Evolutionary conservation across 2,888 invertebrate genomes (phyloP).

Genomic region (Chloromyia formosa): DNA sequence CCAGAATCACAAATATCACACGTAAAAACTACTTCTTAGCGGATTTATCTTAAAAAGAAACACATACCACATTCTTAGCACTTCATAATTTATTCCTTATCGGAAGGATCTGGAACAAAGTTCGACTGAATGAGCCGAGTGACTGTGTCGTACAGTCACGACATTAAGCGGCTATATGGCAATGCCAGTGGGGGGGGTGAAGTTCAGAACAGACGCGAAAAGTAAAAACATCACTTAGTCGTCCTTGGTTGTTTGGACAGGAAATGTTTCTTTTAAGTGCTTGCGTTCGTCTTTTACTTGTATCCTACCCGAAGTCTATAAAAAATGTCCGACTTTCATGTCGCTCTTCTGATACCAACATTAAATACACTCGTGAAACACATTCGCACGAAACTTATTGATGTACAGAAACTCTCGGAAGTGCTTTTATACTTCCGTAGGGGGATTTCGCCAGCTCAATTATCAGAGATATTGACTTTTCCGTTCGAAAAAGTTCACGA

Average conservation of each 20-base stretch:
- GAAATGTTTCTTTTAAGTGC: conserved; percentile 50
- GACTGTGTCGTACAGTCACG: no score
- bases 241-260: conserved; percentile 46
- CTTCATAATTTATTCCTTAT: conserved; percentile 28
- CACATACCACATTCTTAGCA: conserved; percentile 29
- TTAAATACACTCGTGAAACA: conserved; percentile 47
- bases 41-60: conserved; percentile 35
- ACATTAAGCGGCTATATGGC: background rate
- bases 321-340: conserved; percentile 48
- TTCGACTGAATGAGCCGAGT: background rate
- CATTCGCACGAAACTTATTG: conserved; percentile 14
- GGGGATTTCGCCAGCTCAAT: no score
- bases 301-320: conserved; percentile 44
- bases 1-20: conserved; percentile 21
- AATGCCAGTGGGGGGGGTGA: background rate
- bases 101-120: background rate
- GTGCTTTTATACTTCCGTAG: background rate
- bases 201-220: conserved; percentile 2
- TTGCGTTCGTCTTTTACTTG: conserved; percentile 44
- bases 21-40: conserved; percentile 25
- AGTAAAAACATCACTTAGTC: conserved; percentile 39
- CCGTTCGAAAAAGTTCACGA: no score
- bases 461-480: no score
- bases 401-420: conserved; percentile 35
- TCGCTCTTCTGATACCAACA: conserved; percentile 44